Base-by-base conservation (phyloP, 2,113 vertebrate species). In the Balaeniceps rex region DNA sequence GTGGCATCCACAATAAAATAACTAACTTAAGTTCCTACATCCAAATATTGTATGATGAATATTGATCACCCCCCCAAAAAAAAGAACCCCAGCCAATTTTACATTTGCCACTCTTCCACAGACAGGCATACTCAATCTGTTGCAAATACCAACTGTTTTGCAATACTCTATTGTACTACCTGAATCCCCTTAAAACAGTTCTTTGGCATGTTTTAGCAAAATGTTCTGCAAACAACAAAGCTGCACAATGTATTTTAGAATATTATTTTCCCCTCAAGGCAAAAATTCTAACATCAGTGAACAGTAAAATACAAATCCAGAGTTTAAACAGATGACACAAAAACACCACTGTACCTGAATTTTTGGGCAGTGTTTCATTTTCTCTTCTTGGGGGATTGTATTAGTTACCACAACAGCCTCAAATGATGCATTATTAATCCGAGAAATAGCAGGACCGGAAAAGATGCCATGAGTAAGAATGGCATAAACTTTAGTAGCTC, bases 401-500 rank as follows among this genome's bases (percentile, higher is more conserved):
- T 99, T 99, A 79, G 99, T 99, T 88, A 99, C 99, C 42, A 99
- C 99, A 83, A 99, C 99, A 21, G 99, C 99, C 96, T 99, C 99
- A 78, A 99, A 99, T 0, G 99, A 97, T 34, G 99, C 99, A 74
- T 97, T 99, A 97, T 99, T 99, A 90, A 99, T 99, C 71, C 99
- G 99, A 55, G 99, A 99, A 95, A 99, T 99, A 57, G 99, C 99
- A 18, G 99, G 99, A 28, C 99, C 99, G 29, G 99, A 99, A 97
- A 99, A 99, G 68, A 99, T 99, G 51, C 99, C 99, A 44, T 99
- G 99, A 12, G 99, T 99, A 82, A 99, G 99, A 95, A 99, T 99
- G 64, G 99, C 99, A 93, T 99, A 99, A 68, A 99, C 99, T 96
- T 99, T 99, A 54, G 98, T 98, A 13, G 99, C 99, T 74, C 99